A percentile compares a stretch with the other conserved stretches of the same genome.
These are phyloP conservation scores for Flexamia atlantica DNA, from an alignment of 2,888 invertebrate species.

Conservation along the genomic window DNA sequence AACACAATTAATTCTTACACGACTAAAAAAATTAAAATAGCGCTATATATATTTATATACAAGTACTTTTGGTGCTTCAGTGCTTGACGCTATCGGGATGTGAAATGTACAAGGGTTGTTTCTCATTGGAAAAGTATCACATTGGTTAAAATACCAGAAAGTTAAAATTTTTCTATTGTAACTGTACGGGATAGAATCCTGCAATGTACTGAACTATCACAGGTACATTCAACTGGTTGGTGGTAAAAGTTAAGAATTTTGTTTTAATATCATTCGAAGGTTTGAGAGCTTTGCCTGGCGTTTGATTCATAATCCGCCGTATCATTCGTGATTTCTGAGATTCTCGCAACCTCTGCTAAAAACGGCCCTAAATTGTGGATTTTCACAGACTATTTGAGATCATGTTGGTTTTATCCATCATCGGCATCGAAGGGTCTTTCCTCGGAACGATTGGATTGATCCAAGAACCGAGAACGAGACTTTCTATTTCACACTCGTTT, in stretches of 20 bases:
- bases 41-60: conserved; percentile 49
- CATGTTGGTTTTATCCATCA: conserved; percentile 36
- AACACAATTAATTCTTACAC: conserved; percentile 48
- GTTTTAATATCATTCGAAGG: neutral
- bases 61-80: conserved; percentile 18
- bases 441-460: conserved; percentile 74
- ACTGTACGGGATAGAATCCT: too few relatives aligned
- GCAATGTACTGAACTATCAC: too few relatives aligned
- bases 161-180: neutral
- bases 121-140: neutral
- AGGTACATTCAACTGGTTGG: too few relatives aligned
- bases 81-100: neutral
- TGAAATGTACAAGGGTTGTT: neutral
- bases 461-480: conserved; percentile 91
- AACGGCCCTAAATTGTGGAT: too few relatives aligned
- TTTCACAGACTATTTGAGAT: conserved; percentile 21
- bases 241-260: neutral
- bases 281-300: neutral
- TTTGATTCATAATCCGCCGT: neutral
- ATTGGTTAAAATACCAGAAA: neutral
- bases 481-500: conserved; percentile 94
- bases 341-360: conserved; percentile 19
- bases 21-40: conserved; percentile 31
- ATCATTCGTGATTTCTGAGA: neutral
- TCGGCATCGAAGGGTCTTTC: conserved; percentile 47